Percentiles rank a stretch among this genome's conserved stretches.
Conservation (phyloP, 1,140 invertebrate species). For the Pseudachorutes palmiensis region DNA sequence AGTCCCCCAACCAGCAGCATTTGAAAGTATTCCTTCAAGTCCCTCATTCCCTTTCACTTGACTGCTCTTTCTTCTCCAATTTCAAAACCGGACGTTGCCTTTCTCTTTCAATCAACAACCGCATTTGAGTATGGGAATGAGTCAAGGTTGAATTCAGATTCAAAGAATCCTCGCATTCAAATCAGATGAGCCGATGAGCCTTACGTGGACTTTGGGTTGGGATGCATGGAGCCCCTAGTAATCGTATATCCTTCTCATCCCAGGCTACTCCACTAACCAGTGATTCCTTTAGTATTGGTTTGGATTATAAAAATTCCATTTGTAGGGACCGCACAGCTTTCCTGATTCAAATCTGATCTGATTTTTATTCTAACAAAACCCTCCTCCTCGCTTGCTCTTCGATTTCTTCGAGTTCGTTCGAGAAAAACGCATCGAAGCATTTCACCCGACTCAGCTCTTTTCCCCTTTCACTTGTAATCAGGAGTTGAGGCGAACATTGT, state of each 20-base stretch:
- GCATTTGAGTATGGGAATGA: not conserved
- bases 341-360: conserved; percentile 8
- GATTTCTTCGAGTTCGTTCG: not conserved
- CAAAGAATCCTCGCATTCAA: not conserved
- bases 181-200: not conserved
- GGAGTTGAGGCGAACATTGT: conserved; percentile 1
- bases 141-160: not conserved
- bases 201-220: too few relatives aligned
- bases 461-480: conserved; percentile 6
- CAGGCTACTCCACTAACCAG: too few relatives aligned
- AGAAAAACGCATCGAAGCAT: not conserved
- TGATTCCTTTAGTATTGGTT: too few relatives aligned
- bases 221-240: too few relatives aligned
- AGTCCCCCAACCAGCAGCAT: not conserved
- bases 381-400: not conserved
- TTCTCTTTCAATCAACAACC: not conserved
- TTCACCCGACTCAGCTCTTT: not conserved
- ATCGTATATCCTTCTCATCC: too few relatives aligned
- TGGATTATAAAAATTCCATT: conserved; percentile 13
- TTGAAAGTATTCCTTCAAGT: too few relatives aligned
- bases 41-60: too few relatives aligned
- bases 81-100: not conserved
- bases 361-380: not conserved
- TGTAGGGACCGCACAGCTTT: not conserved
- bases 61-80: not conserved